Evolutionary conservation across 2,113 vertebrate genomes (phyloP), one percentile per base, ranked within the genome.

Genomic region (Anthoscopus minutus): DNA sequence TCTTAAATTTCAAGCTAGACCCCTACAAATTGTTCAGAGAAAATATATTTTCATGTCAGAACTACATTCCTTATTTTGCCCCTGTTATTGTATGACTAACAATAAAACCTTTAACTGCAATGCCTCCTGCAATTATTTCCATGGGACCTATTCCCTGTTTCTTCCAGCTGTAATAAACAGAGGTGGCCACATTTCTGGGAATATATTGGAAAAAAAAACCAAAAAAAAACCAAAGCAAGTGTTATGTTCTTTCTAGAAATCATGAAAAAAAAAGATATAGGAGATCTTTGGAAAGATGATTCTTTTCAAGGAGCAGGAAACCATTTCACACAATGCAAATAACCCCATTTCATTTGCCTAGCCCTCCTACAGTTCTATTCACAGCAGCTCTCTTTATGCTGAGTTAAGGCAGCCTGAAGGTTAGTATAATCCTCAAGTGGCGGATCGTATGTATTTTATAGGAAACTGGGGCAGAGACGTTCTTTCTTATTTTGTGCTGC

Each of bases 181-280:
- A 44, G 10, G 3, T 37, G 11, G n/a, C 4, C 6, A 72, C 4
- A 27, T 80, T 82, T 80, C 35, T 88, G 27, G 50, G 16, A 85
- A 57, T 45, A 25, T 37, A 40, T 15, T 8, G 21, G 4, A 35
- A 15, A 3, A 25, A 15, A 66, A 44, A 58, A 54, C 14, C 4
- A 64, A 38, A 27, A 5, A 13, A 40, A 11, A 4, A 24, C 30
- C 6, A 30, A 45, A 42, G 10, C 0, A 0, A 50, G 9, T 11
- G 31, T 35, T 16, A 22, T 21, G 15, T 28, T 28, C 15, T 67
- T 92, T 56, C 31, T n/a, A 76, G 57, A 81, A 91, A 76, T 53
- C 3, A 67, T 3, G 4, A 50, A 73, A 61, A 58, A n/a, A 82
- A 71, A 51, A 42, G 12, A 33, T 15, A 51, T 1, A 51, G 15